Conservation (phyloP, 2,113 vertebrate species). For the Platycercus adscitus region DNA sequence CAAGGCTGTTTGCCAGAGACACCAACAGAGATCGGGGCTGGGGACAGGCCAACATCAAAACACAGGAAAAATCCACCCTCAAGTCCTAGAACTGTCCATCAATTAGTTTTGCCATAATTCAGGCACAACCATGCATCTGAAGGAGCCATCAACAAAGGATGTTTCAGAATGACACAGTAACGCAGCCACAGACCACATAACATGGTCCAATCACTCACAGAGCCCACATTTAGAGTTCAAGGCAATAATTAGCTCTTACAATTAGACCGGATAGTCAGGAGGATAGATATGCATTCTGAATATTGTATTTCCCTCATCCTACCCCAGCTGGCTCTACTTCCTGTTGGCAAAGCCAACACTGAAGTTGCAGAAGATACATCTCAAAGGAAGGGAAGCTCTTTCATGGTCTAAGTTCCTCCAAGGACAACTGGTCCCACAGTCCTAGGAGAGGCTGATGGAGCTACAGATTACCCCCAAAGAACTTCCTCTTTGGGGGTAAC, state of each 20-base stretch:
- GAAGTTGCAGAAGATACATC: not conserved
- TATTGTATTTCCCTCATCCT: not conserved
- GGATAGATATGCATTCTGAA: not conserved
- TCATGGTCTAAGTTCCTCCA: not conserved
- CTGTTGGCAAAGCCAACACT: not conserved
- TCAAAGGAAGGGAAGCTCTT: not conserved
- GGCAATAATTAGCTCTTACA: not conserved
- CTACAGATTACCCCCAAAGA: not conserved
- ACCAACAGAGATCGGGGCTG: not conserved
- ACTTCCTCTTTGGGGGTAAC: too few relatives aligned
- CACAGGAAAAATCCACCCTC: not conserved
- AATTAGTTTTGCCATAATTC: not conserved
- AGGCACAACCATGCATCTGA: not conserved
- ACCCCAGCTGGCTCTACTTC: not conserved
- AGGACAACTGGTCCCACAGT: fast-evolving
- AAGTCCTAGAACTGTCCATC: not conserved
- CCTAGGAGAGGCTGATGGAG: not conserved
- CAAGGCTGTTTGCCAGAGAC: not conserved
- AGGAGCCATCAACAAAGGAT: not conserved
- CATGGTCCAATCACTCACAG: fast-evolving
- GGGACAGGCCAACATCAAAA: not conserved
- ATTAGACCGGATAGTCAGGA: not conserved
- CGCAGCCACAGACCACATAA: fast-evolving
- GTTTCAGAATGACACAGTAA: not conserved
- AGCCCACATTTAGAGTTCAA: not conserved